Evolutionary conservation across 1,140 invertebrate genomes (phyloP).

Genomic region (Popillia japonica): DNA sequence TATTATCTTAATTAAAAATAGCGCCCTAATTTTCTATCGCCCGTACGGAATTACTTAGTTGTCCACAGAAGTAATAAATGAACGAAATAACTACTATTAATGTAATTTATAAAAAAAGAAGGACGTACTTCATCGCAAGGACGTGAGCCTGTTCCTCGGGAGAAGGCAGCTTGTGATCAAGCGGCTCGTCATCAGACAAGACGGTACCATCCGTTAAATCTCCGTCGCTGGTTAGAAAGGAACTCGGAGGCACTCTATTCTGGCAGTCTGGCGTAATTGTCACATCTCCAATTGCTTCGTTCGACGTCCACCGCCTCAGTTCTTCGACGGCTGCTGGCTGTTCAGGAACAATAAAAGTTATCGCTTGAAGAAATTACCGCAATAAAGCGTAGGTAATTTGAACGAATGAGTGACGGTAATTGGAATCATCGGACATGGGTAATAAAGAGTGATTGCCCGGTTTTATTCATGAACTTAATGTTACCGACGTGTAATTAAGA

Average conservation of each 20-base stretch:
- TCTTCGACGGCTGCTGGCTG: constrained; percentile 83
- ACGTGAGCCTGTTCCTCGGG: constrained; percentile 83
- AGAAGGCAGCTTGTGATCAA: constrained; percentile 82
- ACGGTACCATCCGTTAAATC: constrained; percentile 63
- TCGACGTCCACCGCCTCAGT: constrained; percentile 83
- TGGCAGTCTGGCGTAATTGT: constrained; percentile 80
- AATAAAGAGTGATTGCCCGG: too few relatives aligned
- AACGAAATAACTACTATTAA: too few relatives aligned
- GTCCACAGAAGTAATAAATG: too few relatives aligned
- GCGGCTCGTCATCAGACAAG: constrained; percentile 72
- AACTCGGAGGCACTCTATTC: constrained; percentile 62
- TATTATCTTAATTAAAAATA: too few relatives aligned
- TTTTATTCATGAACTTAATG: too few relatives aligned
- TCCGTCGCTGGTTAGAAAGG: constrained; percentile 59
- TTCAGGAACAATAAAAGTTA: neutral
- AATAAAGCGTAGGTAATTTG: neutral
- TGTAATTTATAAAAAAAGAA: too few relatives aligned
- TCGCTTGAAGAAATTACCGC: neutral
- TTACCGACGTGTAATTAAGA: too few relatives aligned
- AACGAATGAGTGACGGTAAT: neutral
- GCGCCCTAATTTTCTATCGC: too few relatives aligned
- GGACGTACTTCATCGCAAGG: constrained; percentile 78
- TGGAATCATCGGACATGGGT: too few relatives aligned
- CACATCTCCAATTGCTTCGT: constrained; percentile 81
- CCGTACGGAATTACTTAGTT: too few relatives aligned